Base-by-base conservation (phyloP, 2,113 vertebrate genomes). In the Xiphophorus couchianus region DNA sequence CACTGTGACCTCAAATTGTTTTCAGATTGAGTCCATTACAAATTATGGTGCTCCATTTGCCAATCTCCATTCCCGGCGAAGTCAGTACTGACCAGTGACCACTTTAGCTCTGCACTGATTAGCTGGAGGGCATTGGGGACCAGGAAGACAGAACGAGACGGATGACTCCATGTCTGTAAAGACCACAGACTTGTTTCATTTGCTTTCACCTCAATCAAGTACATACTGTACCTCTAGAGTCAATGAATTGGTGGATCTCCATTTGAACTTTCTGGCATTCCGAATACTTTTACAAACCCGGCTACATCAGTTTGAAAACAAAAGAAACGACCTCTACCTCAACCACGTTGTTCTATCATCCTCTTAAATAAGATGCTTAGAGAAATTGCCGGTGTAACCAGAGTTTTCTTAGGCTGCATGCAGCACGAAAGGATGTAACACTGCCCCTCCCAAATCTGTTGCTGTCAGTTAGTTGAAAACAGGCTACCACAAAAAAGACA, bases 111-210 rank as follows among this genome's bases (percentile, higher is more conserved):
- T 12, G 31, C 76, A 89, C 85, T 82, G 78, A 90, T 88, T 85
- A 79, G 66, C 67, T 73, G 71, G 76, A 76, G 6, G 42, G 73
- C 72, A 3, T 1, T 37, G 7, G 75, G 67, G 83, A 83, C 71
- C 29, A 62, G 74, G 74, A 75, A 84, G 71, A 84, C 73, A 83
- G 63, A 64, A 58, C 66, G 81, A 87, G 86, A 91, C 77, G 60
- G 80, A 90, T 86, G 88, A 83, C 69, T 86, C 82, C 75, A 78
- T 89, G 74, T 69, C 73, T 70, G 64, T 88, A 85, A 90, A 86
- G 79, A 87, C 73, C 28, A 0, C 15, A 48, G 42, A 29, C 48
- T 5, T 0, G 29, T 76, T 87, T 76, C 67, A 87, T 87, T 90
- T 83, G 61, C 73, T 73, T 80, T 74, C 63, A 83, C 42, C 67